phyloP scores from a whole-genome alignment of 1,140 invertebrate genomes.

The Drosophila tropicalis region DNA sequence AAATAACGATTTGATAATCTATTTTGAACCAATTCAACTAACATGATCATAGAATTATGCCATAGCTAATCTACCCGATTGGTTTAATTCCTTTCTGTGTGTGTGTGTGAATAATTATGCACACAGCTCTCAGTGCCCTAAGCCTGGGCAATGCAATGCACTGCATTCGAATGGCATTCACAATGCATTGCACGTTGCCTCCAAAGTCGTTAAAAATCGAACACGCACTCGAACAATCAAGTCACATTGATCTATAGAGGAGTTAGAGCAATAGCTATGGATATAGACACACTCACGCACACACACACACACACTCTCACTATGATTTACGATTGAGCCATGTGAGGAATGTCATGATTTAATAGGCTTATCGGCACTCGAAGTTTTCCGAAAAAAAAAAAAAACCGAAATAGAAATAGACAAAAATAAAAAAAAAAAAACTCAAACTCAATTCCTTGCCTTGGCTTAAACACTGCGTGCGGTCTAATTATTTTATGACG shows the following conservation, averaged over 20 bases:
- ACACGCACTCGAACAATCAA: constrained; percentile 77
- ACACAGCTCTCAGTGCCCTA: constrained; percentile 1
- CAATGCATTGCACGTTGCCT: constrained; percentile 64
- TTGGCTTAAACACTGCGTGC: constrained; percentile 66
- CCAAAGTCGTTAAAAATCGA: constrained; percentile 75
- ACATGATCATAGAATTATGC: too few relatives aligned
- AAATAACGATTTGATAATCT: too few relatives aligned
- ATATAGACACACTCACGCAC: constrained; percentile 31
- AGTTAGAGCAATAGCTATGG: constrained; percentile 17
- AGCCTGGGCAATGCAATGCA: constrained; percentile 28
- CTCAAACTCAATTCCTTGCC: constrained; percentile 40
- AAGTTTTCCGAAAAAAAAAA: constrained; percentile 37
- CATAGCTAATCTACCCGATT: constrained; percentile 27
- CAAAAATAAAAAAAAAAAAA: neutral
- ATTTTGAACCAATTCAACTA: too few relatives aligned
- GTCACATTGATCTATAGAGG: constrained; percentile 73
- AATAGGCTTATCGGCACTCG: constrained; percentile 73
- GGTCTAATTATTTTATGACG: constrained; percentile 80
- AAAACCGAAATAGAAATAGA: neutral
- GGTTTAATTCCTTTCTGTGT: neutral
- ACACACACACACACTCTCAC: neutral
- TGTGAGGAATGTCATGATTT: constrained; percentile 80
- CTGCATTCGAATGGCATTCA: constrained; percentile 59
- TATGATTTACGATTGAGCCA: constrained; percentile 81
- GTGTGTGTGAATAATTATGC: constrained; percentile 59